Evolutionary conservation across 2,113 vertebrate species (phyloP).

Genomic region (Barnardius zonarius): DNA sequence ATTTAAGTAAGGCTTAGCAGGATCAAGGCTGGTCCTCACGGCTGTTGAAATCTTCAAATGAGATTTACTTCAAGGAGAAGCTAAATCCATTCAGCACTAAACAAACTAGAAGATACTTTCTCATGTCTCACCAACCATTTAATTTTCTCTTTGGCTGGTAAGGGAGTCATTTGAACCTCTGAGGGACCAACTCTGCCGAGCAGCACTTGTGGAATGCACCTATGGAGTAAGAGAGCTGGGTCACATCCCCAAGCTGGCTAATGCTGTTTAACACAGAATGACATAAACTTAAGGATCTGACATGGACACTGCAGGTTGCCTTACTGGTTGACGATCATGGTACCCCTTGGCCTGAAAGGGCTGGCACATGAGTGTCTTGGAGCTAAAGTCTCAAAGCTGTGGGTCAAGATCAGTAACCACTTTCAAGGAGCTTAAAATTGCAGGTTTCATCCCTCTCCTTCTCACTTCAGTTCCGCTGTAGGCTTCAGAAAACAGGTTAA

Average conservation of each 20-base stretch:
- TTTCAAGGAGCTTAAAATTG: not conserved
- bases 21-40: not conserved
- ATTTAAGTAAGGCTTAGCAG: constrained; percentile 19
- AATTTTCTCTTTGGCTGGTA: not conserved
- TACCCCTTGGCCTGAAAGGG: not conserved
- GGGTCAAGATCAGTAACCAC: not conserved
- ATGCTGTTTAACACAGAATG: not conserved
- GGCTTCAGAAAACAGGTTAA: not conserved
- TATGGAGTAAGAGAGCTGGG: not conserved
- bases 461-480: accelerated
- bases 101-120: not conserved
- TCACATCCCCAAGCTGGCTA: too few species aligned
- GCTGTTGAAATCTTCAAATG: not conserved
- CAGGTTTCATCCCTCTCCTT: not conserved
- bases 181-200: not conserved
- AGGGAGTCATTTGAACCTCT: not conserved
- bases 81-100: not conserved
- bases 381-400: not conserved
- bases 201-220: accelerated
- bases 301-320: not conserved
- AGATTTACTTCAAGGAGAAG: not conserved
- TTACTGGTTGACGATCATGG: not conserved
- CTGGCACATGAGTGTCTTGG: not conserved
- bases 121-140: not conserved
- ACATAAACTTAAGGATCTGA: not conserved